Percentiles rank a stretch among this genome's conserved stretches.
phyloP scores from a whole-genome alignment of 2,888 invertebrate genomes.

The Anoplius nigerrimus region DNA sequence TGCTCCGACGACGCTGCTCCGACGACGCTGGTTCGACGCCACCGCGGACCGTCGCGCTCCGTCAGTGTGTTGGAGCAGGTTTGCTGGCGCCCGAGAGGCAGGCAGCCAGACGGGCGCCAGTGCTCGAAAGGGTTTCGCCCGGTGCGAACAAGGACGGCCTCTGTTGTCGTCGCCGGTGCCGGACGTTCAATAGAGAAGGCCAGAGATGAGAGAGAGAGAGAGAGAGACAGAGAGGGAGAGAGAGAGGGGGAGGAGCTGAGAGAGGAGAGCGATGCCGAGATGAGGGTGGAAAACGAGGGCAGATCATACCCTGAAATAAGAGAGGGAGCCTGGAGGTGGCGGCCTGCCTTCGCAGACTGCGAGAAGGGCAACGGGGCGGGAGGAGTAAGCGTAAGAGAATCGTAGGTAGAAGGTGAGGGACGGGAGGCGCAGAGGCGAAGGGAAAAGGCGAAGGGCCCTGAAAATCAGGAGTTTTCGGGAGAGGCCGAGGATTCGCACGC shows the following conservation, averaged over 20 bases:
- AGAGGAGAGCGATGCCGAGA: conserved; percentile 21
- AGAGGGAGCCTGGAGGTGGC: conserved; percentile 16
- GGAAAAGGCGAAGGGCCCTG: not conserved
- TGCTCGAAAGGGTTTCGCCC: conserved; percentile 69
- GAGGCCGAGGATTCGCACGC: not conserved
- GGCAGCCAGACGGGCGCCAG: conserved; percentile 74
- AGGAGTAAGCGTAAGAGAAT: not conserved
- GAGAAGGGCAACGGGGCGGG: too few species aligned
- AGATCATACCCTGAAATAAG: not conserved
- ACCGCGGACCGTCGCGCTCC: not conserved
- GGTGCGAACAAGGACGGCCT: conserved; percentile 49
- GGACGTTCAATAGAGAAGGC: not conserved
- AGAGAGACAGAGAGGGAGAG: conserved; percentile 8
- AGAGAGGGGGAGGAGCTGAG: conserved; percentile 11
- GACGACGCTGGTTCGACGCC: too few species aligned
- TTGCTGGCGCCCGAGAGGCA: conserved; percentile 72
- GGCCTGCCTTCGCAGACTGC: too few species aligned
- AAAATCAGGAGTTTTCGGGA: conserved; percentile 3
- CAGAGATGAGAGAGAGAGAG: conserved; percentile 16
- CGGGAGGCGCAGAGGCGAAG: conserved; percentile 4
- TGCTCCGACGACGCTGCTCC: too few species aligned
- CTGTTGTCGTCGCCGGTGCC: conserved; percentile 30
- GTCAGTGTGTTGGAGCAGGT: conserved; percentile 62
- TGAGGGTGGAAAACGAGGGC: conserved; percentile 2
- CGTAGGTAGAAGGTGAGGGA: not conserved